Conservation (phyloP, 2,888 invertebrate species). For the Empis livida region DNA sequence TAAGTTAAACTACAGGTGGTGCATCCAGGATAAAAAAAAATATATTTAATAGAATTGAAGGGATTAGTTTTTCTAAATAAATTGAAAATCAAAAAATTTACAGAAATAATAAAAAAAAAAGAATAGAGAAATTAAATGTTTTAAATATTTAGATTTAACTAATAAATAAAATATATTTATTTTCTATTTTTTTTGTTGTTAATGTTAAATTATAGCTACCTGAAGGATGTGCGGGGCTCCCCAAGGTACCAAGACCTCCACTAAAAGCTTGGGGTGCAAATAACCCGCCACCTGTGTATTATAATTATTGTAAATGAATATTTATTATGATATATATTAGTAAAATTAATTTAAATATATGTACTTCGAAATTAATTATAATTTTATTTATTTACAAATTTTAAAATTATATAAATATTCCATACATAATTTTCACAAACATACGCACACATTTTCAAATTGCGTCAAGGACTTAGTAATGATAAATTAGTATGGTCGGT, state of each 20-base stretch:
- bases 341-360: conserved; percentile 4
- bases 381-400: neutral
- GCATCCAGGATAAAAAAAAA: too few relatives aligned
- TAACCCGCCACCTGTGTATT: conserved; percentile 28
- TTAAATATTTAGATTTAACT: neutral
- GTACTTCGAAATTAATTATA: neutral
- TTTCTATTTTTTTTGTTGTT: too few relatives aligned
- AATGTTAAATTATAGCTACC: conserved; percentile 12
- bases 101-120: too few relatives aligned
- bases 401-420: neutral
- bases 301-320: conserved; percentile 1
- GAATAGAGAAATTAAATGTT: neutral
- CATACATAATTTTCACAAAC: neutral
- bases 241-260: conserved; percentile 37
- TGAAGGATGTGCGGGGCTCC: conserved; percentile 29
- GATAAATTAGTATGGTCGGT: too few relatives aligned
- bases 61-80: too few relatives aligned
- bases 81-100: too few relatives aligned
- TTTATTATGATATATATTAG: neutral
- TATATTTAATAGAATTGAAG: too few relatives aligned
- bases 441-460: too few relatives aligned
- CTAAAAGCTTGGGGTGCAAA: conserved; percentile 34
- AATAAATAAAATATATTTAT: neutral
- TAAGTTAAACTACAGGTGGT: too few relatives aligned
- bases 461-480: too few relatives aligned